Base-by-base conservation (phyloP, 2,113 vertebrate species). In the Sander lucioperca region DNA sequence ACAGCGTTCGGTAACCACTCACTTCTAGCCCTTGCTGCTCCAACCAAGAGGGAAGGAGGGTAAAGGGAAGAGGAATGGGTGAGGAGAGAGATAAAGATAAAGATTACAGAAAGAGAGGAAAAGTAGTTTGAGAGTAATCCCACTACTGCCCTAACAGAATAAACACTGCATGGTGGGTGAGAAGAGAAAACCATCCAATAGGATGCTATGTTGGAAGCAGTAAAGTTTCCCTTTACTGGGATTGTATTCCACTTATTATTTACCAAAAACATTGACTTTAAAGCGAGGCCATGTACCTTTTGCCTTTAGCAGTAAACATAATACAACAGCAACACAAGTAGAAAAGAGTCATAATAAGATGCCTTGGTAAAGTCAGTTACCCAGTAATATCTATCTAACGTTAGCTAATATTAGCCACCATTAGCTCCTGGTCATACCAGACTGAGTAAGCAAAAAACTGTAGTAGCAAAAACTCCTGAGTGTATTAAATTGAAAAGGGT, bases 11-110 rank as follows among this genome's bases (percentile, higher is more conserved):
- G 63, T 57, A 67, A 72, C 47, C 83, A 99, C 98, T 99, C 97
- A 99, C 98, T 99, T 99, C 97, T 89, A 99, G 96, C 89, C 96
- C 96, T 96, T 99, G 98, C 98, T 99, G 97, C 97, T 97, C 96
- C 95, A 84, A 85, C 91, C 91, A 88, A 83, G 84, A 75, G 12
- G 65, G 64, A 62, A 79, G 77, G 77, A 81, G 74, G 18, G 89
- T 75, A 84, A 77, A 7, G 57, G 47, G 36, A 71, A 25, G 15
- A 73, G 64, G 19, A 51, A 64, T 5, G 11, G 57, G 69, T 62
- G 64, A 83, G 50, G 51, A 81, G 74, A 83, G 57, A 23, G 30
- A 25, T 39, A 70, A 36, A 74, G 54, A 62, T 56, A 48, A 47
- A 54, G 53, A 64, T 69, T 48, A 61, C 10, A 77, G 61, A 61